phyloP scores from a whole-genome alignment of 2,888 invertebrate species.

The Horisme vitalbata region DNA sequence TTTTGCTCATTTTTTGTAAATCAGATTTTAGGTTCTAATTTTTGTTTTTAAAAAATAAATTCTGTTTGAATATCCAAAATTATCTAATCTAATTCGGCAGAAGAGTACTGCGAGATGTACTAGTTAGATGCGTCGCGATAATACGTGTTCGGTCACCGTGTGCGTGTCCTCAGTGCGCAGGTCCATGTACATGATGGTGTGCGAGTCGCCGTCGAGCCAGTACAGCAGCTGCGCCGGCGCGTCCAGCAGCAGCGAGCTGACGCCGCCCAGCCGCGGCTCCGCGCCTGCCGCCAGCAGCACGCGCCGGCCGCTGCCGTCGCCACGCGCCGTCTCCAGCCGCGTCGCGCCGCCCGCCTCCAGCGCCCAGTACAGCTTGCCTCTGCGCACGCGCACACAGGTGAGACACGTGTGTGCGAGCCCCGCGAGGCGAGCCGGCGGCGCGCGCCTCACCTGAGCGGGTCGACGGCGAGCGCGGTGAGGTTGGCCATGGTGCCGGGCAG shows the following conservation, averaged over 20 bases:
- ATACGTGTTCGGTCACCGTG: too few relatives aligned
- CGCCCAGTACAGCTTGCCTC: constrained; percentile 83
- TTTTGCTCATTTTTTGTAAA: too few relatives aligned
- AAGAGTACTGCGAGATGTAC: too few relatives aligned
- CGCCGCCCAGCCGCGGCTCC: constrained; percentile 55
- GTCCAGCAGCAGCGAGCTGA: constrained; percentile 79
- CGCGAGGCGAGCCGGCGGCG: too few relatives aligned
- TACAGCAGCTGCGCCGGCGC: constrained; percentile 84
- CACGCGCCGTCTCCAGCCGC: constrained; percentile 83
- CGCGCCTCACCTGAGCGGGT: constrained; percentile 70
- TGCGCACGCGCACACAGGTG: constrained; percentile 32
- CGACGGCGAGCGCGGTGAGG: constrained; percentile 86
- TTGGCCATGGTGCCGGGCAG: constrained; percentile 85
- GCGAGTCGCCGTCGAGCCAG: constrained; percentile 80
- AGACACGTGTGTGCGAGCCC: too few relatives aligned
- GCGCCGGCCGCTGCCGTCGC: constrained; percentile 84
- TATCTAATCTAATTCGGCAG: too few relatives aligned
- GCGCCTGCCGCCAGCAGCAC: constrained; percentile 43
- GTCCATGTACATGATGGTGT: constrained; percentile 84
- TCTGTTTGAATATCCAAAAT: too few relatives aligned
- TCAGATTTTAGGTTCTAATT: too few relatives aligned
- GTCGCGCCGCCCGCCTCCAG: constrained; percentile 65
- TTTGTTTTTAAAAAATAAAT: too few relatives aligned
- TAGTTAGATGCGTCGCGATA: too few relatives aligned
- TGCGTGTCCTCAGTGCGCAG: constrained; percentile 58